A percentile compares a stretch with the other conserved stretches of the same genome.
phyloP scores from a whole-genome alignment of 2,113 vertebrate species.

The Ranitomeya variabilis region DNA sequence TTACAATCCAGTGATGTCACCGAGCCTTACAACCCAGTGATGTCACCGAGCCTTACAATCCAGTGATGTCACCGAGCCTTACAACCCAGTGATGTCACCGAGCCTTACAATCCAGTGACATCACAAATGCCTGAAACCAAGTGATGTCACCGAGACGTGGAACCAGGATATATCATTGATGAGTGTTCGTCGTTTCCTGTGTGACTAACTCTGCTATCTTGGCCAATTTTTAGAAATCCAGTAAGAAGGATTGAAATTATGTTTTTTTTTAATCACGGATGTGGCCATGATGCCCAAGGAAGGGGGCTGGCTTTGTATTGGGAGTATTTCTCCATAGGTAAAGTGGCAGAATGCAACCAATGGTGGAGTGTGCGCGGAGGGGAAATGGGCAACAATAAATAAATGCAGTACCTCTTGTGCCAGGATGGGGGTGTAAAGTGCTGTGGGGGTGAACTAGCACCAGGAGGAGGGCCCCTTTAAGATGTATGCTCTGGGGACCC shows the following conservation, averaged over 20 bases:
- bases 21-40: too few species aligned
- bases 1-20: too few species aligned
- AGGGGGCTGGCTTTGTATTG: not conserved
- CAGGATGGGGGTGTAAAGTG: not conserved
- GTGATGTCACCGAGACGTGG: too few species aligned
- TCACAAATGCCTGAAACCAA: too few species aligned
- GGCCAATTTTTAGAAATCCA: too few species aligned
- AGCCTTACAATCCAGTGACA: too few species aligned
- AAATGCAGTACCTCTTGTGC: not conserved
- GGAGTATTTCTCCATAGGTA: not conserved
- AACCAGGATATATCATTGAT: too few species aligned
- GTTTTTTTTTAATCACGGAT: not conserved
- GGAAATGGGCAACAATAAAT: not conserved
- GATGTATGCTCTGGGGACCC: not conserved
- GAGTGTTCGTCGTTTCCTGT: too few species aligned
- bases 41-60: too few species aligned
- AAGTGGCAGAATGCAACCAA: not conserved
- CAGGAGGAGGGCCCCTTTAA: not conserved
- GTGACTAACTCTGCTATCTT: not conserved
- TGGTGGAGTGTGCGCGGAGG: not conserved
- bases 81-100: too few species aligned
- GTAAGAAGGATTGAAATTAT: not conserved
- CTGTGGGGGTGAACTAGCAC: constrained; percentile 1
- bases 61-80: too few species aligned
- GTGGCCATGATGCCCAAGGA: not conserved